Evolutionary conservation across 2,888 invertebrate species (phyloP).

Genomic region (Arenicola marina): DNA sequence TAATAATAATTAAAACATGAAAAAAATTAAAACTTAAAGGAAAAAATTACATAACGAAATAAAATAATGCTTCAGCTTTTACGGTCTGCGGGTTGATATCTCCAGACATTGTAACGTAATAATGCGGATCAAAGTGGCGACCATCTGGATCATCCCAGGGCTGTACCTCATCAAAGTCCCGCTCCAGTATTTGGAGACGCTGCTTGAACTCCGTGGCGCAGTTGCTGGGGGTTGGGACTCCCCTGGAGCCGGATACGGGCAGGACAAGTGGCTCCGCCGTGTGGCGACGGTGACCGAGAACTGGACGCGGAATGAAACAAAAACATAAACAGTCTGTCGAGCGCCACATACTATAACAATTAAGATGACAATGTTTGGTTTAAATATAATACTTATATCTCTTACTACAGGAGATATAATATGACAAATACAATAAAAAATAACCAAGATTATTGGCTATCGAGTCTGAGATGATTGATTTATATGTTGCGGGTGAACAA

Average conservation of each 20-base stretch:
- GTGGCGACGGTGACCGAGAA: conserved; percentile 72
- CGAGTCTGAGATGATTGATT: too few relatives aligned
- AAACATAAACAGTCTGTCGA: not conserved
- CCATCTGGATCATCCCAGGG: too few relatives aligned
- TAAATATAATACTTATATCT: not conserved
- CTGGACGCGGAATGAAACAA: conserved; percentile 36
- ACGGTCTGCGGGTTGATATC: too few relatives aligned
- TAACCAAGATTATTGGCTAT: too few relatives aligned
- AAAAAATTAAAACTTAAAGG: not conserved
- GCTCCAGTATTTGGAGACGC: conserved; percentile 41
- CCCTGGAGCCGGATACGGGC: conserved; percentile 63
- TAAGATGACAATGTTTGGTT: not conserved
- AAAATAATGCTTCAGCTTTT: too few relatives aligned
- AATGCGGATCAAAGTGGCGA: too few relatives aligned
- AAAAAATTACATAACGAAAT: not conserved
- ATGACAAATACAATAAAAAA: too few relatives aligned
- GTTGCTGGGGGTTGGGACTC: conserved; percentile 66
- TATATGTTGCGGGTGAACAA: too few relatives aligned
- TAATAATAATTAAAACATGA: not conserved
- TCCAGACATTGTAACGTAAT: too few relatives aligned
- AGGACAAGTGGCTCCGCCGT: conserved; percentile 49
- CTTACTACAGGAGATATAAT: too few relatives aligned
- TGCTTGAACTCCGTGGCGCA: conserved; percentile 44
- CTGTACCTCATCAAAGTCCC: conserved; percentile 53
- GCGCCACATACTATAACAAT: not conserved